Conservation (phyloP, 2,797 vertebrate genomes). For the Xenops minutus region DNA sequence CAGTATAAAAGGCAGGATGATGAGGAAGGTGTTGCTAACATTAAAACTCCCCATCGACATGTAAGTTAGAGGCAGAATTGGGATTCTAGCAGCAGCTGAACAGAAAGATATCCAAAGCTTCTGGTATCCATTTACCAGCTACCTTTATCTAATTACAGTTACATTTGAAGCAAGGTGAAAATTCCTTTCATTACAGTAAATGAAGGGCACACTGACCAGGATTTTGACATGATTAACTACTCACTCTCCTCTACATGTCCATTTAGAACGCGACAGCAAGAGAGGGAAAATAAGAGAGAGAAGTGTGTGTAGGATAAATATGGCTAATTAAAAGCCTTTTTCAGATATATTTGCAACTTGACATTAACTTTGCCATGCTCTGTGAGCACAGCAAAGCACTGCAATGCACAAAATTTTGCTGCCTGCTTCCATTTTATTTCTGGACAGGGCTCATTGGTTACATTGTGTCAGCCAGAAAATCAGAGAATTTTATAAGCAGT, state of each 20-base stretch:
- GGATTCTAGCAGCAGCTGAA: not conserved
- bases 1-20: not conserved
- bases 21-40: not conserved
- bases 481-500: constrained; percentile 31
- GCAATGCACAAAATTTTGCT: constrained; percentile 40
- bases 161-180: constrained; percentile 92
- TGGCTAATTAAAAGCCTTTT: constrained; percentile 61
- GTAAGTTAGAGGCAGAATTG: not conserved
- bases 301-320: constrained; percentile 57
- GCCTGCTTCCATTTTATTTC: constrained; percentile 60
- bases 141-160: constrained; percentile 52
- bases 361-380: constrained; percentile 36
- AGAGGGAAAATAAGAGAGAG: not conserved
- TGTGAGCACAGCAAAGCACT: constrained; percentile 7
- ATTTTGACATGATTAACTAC: constrained; percentile 59
- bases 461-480: constrained; percentile 48
- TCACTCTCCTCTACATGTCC: constrained; percentile 14
- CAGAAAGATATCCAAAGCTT: not conserved
- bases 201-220: constrained; percentile 69
- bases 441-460: constrained; percentile 56
- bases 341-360: constrained; percentile 52
- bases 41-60: not conserved
- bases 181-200: constrained; percentile 70
- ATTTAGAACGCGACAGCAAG: not conserved
- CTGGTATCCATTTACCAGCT: not conserved